Conservation (phyloP, 2,888 invertebrate species). For the Cryptops parisi region DNA sequence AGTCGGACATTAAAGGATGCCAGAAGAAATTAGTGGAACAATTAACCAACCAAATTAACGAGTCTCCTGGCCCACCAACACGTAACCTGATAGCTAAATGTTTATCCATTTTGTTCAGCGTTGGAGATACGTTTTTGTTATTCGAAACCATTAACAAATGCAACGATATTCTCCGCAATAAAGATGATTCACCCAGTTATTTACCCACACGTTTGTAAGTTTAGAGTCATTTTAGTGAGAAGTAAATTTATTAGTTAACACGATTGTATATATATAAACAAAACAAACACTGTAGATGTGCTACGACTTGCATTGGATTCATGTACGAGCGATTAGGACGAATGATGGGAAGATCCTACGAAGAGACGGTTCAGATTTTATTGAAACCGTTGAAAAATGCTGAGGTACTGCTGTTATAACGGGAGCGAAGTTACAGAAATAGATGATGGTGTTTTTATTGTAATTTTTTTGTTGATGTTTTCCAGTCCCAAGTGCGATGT, state of each 20-base stretch:
- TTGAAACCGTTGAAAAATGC: conserved; percentile 80
- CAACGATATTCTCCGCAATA: conserved; percentile 91
- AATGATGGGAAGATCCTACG: conserved; percentile 97
- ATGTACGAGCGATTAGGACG: conserved; percentile 97
- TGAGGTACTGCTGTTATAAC: conserved; percentile 42
- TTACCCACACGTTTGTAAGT: conserved; percentile 84
- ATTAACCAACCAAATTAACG: conserved; percentile 72
- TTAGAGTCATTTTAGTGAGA: too few species aligned
- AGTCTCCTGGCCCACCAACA: conserved; percentile 86
- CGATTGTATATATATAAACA: not conserved
- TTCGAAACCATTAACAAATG: conserved; percentile 97
- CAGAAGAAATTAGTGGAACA: conserved; percentile 93
- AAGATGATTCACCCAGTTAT: conserved; percentile 94
- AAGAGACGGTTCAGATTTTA: conserved; percentile 89
- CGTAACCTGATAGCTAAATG: conserved; percentile 79
- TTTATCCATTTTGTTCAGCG: conserved; percentile 84
- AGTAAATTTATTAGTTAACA: too few species aligned
- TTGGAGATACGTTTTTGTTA: conserved; percentile 90
- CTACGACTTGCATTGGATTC: conserved; percentile 85
- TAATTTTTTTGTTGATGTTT: conserved; percentile 9
- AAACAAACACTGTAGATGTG: too few species aligned
- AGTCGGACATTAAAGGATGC: conserved; percentile 92
- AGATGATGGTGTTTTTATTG: not conserved
- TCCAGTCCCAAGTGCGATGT: conserved; percentile 73
- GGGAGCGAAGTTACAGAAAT: too few species aligned